Percentiles rank a stretch among this genome's conserved stretches.
Evolutionary conservation across 2,888 invertebrate species (phyloP).

Genomic region (Pristionchus entomophagus): DNA sequence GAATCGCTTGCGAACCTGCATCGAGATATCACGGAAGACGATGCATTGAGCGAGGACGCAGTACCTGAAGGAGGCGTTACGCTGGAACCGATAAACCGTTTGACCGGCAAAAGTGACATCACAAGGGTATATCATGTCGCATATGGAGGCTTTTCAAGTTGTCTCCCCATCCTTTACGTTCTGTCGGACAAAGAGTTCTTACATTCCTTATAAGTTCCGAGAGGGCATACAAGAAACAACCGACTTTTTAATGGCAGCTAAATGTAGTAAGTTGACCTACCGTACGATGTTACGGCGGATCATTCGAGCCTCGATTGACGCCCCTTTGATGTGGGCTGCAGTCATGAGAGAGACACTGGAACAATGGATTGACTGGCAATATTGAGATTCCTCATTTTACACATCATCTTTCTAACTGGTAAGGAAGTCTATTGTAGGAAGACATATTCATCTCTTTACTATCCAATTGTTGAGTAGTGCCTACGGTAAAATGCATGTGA

Average conservation of each 20-base stretch:
- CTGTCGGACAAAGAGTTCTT: no score
- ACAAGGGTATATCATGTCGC: no score
- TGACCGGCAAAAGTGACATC: no score
- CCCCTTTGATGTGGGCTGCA: slow-evolving; percentile 45
- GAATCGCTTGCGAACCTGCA: slow-evolving; percentile 47
- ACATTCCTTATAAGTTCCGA: background rate
- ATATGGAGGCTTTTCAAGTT: no score
- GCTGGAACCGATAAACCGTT: no score
- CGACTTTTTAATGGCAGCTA: background rate
- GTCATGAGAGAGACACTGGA: slow-evolving; percentile 46
- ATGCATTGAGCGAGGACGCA: slow-evolving; percentile 39
- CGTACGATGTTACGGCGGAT: slow-evolving; percentile 45
- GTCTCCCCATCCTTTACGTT: no score
- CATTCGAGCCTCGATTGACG: slow-evolving; percentile 26
- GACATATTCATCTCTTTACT: no score
- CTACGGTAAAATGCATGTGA: background rate
- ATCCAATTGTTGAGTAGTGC: background rate
- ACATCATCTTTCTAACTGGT: no score
- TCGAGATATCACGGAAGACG: slow-evolving; percentile 48
- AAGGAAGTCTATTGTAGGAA: no score
- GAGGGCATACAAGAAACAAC: background rate
- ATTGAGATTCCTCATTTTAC: background rate
- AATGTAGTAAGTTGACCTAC: slow-evolving; percentile 22
- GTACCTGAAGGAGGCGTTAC: no score
- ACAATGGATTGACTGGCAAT: background rate